Base-by-base conservation (phyloP, 1,140 invertebrate genomes). In the Drosophila lacertosa region DNA sequence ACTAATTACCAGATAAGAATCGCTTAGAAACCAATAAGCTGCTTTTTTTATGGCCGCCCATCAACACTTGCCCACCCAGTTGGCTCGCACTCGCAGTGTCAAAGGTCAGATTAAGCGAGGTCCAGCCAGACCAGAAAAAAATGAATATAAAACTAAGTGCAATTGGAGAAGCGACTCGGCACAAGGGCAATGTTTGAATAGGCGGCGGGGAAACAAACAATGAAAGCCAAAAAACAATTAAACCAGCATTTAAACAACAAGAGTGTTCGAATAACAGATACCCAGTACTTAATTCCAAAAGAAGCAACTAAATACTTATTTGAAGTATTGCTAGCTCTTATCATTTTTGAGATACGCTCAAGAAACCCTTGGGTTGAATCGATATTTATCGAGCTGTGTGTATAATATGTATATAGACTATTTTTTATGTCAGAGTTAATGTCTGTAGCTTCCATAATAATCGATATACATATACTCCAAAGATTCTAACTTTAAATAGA, bases 1-100 rank as follows among this genome's bases (percentile, higher is more conserved):
- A 69, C 79, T 80, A 83, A 83, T 83, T 84, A 68, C 42, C 74
- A 65, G 75, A 65, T 75, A 83, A 77, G 68, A 55, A 64, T 50
- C 68, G 55, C 48, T 71, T 71, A 72, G 64, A 71, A 72, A 16
- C 20, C 50, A 77, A 77, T 70, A 79, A 71, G 53, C 48, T 29
- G 59, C 48, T 50, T 58, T 63, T 80, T 79, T 51, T 79, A 79
- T 80, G 79, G 66, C 50, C 55, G 55, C 59, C 54, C 26, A 29
- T 35, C 45, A 10, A 59, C 37, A 45, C 65, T 60, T 66, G 66
- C 66, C 59, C 62, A 7, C 65, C 50, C 24, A 51, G 13, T 24
- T 40, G 54, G 13, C 24, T 37, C 39, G 13, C 24, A 42, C 39
- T 29, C 39, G 20, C 45, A 44, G 29, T 33, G 77, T 57, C 70